phyloP scores from a whole-genome alignment of 1,140 invertebrate genomes.

The Drosophila arawakana region DNA sequence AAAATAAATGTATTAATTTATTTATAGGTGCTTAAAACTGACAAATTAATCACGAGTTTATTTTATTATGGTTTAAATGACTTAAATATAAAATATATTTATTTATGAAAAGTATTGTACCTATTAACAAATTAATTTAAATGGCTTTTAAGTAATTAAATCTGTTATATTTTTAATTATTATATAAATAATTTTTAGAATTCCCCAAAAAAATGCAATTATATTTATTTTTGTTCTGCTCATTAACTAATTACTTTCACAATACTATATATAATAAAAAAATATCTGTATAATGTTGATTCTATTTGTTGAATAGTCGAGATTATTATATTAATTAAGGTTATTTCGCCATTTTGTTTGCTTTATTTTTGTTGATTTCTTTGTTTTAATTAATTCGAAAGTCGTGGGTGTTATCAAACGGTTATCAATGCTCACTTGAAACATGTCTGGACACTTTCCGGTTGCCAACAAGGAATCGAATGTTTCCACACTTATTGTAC shows the following conservation, averaged over 20 bases:
- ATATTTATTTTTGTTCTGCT: no score
- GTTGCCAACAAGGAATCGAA: constrained; percentile 73
- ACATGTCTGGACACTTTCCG: constrained; percentile 72
- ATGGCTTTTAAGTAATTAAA: no score
- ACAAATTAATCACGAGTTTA: no score
- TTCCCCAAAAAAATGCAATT: no score
- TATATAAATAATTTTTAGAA: no score
- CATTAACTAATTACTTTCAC: not conserved
- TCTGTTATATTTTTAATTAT: no score
- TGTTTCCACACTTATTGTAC: constrained; percentile 31
- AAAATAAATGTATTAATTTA: no score
- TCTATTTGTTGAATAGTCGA: constrained; percentile 18
- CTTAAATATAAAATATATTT: no score
- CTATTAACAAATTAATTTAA: no score
- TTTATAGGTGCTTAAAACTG: no score
- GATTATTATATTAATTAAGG: constrained; percentile 22
- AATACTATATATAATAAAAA: not conserved
- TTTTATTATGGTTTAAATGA: no score
- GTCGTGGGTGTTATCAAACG: constrained; percentile 79
- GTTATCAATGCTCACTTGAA: constrained; percentile 50
- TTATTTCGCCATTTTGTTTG: constrained; percentile 10
- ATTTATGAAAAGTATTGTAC: no score
- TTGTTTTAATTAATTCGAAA: constrained; percentile 59
- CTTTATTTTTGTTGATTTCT: constrained; percentile 25
- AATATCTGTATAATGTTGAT: constrained; percentile 2